phyloP scores from a whole-genome alignment of 2,888 invertebrate genomes.

The Napeogenes sylphis region DNA sequence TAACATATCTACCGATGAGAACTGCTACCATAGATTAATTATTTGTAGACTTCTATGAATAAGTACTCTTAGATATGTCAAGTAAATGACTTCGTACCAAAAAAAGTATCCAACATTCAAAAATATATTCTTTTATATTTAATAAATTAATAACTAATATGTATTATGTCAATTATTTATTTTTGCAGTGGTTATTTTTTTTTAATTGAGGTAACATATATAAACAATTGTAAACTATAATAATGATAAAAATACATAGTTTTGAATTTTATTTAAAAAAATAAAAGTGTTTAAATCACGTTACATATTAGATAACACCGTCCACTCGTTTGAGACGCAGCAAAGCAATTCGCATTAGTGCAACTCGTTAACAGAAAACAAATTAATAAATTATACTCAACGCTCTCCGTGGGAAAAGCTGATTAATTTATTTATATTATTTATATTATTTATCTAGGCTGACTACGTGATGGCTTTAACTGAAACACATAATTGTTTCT shows the following conservation, averaged over 20 bases:
- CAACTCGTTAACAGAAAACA: slow-evolving; percentile 67
- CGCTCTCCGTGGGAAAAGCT: slow-evolving; percentile 63
- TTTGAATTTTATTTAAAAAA: not conserved
- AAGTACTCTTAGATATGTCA: no score
- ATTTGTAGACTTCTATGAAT: no score
- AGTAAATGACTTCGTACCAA: no score
- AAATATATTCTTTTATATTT: no score
- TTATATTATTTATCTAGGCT: slow-evolving; percentile 39
- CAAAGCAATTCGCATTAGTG: slow-evolving; percentile 53
- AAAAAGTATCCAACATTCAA: no score
- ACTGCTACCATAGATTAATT: slow-evolving; percentile 6
- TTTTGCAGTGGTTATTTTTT: no score
- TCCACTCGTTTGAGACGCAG: slow-evolving; percentile 45
- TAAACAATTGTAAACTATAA: not conserved
- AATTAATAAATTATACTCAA: slow-evolving; percentile 70
- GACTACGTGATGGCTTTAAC: slow-evolving; percentile 34
- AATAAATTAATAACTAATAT: no score
- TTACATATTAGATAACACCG: slow-evolving; percentile 44
- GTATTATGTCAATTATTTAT: no score
- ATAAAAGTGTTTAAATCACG: slow-evolving; percentile 18
- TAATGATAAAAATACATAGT: no score
- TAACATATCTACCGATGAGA: slow-evolving; percentile 20
- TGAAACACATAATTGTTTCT: slow-evolving; percentile 13
- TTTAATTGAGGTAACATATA: no score
- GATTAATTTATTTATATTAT: slow-evolving; percentile 39